These are phyloP conservation scores for Hoplodrina blanda DNA, from an alignment of 2,888 invertebrate species.

Conservation along the genomic window DNA sequence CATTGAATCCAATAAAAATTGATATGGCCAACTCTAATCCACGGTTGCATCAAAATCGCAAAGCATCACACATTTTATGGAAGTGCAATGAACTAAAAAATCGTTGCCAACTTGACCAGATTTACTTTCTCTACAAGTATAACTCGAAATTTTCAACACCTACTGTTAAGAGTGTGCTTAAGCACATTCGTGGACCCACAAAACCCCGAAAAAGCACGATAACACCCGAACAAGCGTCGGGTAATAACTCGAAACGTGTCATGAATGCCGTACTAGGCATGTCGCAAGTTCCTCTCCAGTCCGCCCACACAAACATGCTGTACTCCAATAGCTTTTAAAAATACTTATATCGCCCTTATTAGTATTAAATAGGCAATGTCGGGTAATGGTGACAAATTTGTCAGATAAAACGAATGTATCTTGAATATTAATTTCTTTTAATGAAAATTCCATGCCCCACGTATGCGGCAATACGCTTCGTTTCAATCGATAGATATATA, in stretches of 20 bases:
- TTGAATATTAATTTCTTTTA: slow-evolving; percentile 65
- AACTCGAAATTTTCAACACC: slow-evolving; percentile 36
- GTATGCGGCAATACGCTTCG: slow-evolving; percentile 25
- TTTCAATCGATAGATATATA: slow-evolving; percentile 34
- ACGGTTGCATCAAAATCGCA: not conserved
- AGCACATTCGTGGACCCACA: slow-evolving; percentile 37
- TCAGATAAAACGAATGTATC: slow-evolving; percentile 58
- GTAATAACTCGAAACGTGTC: slow-evolving; percentile 61
- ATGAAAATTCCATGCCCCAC: slow-evolving; percentile 57
- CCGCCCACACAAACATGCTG: slow-evolving; percentile 60
- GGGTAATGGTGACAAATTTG: slow-evolving; percentile 66
- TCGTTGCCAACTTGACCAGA: not conserved
- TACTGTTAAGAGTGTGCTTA: not conserved
- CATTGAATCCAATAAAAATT: not conserved
- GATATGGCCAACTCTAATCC: not conserved
- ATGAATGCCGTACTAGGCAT: slow-evolving; percentile 37
- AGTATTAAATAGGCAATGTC: slow-evolving; percentile 61
- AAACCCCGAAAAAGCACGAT: slow-evolving; percentile 53
- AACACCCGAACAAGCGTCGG: slow-evolving; percentile 55
- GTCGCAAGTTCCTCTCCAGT: slow-evolving; percentile 45
- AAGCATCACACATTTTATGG: slow-evolving; percentile 1
- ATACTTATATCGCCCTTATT: slow-evolving; percentile 64
- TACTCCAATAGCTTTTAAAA: slow-evolving; percentile 51
- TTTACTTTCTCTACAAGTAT: slow-evolving; percentile 10
- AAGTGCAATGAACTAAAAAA: not conserved